phyloP scores from a whole-genome alignment of 1,140 invertebrate genomes.

The Zaprionus capensis region DNA sequence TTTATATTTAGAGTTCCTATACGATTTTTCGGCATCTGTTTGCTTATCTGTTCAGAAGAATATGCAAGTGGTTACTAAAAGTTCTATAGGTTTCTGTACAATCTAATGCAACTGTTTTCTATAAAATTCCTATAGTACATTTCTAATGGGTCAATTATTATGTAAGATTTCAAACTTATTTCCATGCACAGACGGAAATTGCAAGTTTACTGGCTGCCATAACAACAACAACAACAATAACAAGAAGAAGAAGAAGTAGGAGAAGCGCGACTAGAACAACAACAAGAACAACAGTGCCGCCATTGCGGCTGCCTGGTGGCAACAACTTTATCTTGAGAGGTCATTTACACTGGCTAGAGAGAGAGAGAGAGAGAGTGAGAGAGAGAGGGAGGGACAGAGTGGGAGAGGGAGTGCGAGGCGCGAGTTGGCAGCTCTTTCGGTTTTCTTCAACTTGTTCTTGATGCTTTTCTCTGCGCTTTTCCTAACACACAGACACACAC shows the following conservation, averaged over 20 bases:
- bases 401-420: conserved; percentile 27
- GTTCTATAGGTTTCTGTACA: no score
- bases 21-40: background rate
- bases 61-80: background rate
- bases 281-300: conserved; percentile 31
- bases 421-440: conserved; percentile 36
- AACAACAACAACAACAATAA: conserved; percentile 27
- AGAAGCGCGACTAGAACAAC: conserved; percentile 29
- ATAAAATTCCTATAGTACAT: background rate
- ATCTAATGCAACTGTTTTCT: no score
- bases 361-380: conserved; percentile 28
- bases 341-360: conserved; percentile 73
- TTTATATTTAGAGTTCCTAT: background rate
- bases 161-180: conserved; percentile 42
- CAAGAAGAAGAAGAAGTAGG: conserved; percentile 2
- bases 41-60: background rate
- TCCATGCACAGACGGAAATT: conserved; percentile 68
- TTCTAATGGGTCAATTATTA: conserved; percentile 7
- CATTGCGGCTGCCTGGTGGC: conserved; percentile 63
- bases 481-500: conserved; percentile 32
- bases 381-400: conserved; percentile 21
- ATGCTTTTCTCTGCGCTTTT: conserved; percentile 60
- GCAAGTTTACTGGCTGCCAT: conserved; percentile 47
- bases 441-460: conserved; percentile 67
- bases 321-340: conserved; percentile 79